phyloP scores from a whole-genome alignment of 2,797 vertebrate species.

The Tauraco hartlaubi region DNA sequence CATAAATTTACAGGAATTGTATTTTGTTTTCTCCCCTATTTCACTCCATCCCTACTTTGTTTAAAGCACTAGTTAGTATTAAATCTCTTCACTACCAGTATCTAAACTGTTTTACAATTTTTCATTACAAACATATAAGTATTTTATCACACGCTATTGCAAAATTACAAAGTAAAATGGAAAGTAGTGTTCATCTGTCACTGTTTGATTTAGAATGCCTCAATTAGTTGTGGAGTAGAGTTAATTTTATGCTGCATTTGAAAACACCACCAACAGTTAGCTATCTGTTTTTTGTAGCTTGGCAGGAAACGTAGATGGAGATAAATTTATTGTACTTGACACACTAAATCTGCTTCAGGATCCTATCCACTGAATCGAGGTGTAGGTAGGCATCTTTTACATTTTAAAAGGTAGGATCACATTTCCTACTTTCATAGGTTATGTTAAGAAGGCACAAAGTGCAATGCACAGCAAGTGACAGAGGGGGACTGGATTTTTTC shows the following conservation, averaged over 20 bases:
- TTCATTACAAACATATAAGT: not conserved
- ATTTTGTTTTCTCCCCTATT: not conserved
- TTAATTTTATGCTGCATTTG: not conserved
- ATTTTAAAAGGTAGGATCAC: not conserved
- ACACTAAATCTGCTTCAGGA: not conserved
- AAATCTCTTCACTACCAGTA: not conserved
- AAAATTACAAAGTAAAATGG: not conserved
- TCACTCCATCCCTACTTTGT: not conserved
- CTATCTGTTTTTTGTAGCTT: not conserved
- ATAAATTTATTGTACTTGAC: not conserved
- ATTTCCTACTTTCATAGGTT: not conserved
- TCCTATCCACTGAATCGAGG: not conserved
- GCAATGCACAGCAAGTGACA: not conserved
- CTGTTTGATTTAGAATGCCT: not conserved
- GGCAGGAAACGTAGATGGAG: not conserved
- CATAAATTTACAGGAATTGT: not conserved
- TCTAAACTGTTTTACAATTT: not conserved
- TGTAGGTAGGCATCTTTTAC: not conserved
- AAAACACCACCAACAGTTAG: not conserved
- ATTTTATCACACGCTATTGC: not conserved
- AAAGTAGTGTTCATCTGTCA: not conserved
- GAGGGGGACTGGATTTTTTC: not conserved
- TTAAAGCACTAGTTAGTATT: not conserved
- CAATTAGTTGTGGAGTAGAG: not conserved
- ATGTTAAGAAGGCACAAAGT: fast-evolving